These are phyloP conservation scores for Ceratotherium simum DNA, from an alignment of 2,113 vertebrate genomes.

Conservation along the genomic window DNA sequence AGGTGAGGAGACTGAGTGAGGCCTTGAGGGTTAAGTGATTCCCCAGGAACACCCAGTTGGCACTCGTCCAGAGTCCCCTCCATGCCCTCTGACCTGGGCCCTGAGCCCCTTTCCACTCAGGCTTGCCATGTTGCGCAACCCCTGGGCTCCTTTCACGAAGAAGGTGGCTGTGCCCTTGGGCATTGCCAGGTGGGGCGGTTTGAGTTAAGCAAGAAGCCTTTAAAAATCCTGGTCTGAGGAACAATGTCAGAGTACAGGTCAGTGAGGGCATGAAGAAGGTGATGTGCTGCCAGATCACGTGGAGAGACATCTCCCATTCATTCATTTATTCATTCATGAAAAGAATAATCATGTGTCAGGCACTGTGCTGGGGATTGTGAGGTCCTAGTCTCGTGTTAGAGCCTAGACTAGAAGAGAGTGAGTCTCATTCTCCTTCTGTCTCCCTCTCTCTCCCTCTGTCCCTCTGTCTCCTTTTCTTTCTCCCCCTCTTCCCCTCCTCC, in stretches of 20 bases:
- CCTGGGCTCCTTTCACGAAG: no score
- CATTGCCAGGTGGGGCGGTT: background rate
- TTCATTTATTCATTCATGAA: background rate
- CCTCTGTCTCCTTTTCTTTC: no score
- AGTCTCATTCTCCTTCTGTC: no score
- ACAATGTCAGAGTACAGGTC: background rate
- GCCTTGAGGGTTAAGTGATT: background rate
- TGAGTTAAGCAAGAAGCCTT: background rate
- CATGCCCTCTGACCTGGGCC: background rate
- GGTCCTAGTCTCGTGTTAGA: background rate
- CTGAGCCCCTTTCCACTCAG: background rate
- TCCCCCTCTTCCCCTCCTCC: no score
- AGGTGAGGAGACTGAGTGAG: background rate
- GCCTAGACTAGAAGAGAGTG: background rate
- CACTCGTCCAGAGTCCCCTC: background rate
- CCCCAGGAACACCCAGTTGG: fast-evolving
- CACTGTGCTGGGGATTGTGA: background rate
- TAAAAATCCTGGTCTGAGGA: background rate
- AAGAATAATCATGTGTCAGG: background rate
- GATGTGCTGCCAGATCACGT: background rate
- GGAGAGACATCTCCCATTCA: no score
- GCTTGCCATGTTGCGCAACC: fast-evolving
- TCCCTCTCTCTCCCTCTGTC: no score
- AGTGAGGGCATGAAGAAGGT: background rate
- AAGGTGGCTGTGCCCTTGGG: background rate